These are phyloP conservation scores for Polydrusus pterygomalis DNA, from an alignment of 2,888 invertebrate genomes.

Conservation along the genomic window DNA sequence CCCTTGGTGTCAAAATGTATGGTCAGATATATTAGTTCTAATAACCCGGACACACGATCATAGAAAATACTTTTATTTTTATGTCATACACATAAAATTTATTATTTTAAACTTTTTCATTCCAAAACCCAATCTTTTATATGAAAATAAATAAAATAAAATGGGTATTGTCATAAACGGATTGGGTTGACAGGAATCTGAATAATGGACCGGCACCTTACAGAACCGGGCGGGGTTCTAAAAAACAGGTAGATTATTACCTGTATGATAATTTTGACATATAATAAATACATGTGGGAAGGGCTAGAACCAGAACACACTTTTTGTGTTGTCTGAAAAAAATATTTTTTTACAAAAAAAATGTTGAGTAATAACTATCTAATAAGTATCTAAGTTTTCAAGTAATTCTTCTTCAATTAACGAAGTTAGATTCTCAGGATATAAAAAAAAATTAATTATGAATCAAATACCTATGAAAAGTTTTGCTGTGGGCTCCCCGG, in stretches of 20 bases:
- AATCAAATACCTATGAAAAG: too few species aligned
- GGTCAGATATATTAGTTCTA: slow-evolving; percentile 29
- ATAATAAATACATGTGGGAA: slow-evolving; percentile 32
- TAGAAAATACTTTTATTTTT: slow-evolving; percentile 37
- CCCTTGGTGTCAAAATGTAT: slow-evolving; percentile 1
- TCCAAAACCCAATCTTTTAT: slow-evolving; percentile 43
- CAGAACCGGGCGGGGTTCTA: slow-evolving; percentile 27
- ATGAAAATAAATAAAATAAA: slow-evolving; percentile 45
- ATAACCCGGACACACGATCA: slow-evolving; percentile 34
- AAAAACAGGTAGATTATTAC: slow-evolving; percentile 50
- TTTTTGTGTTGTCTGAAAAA: slow-evolving; percentile 12
- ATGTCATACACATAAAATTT: slow-evolving; percentile 39
- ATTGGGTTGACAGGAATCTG: slow-evolving; percentile 47
- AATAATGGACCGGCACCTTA: slow-evolving; percentile 44
- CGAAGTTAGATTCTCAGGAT: too few species aligned
- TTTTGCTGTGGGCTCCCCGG: too few species aligned
- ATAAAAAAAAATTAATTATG: too few species aligned
- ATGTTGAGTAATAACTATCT: too few species aligned
- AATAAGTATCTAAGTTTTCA: background rate
- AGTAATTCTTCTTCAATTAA: too few species aligned
- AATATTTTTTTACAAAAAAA: background rate
- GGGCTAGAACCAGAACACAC: slow-evolving; percentile 21
- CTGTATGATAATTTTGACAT: slow-evolving; percentile 48
- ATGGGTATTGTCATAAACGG: slow-evolving; percentile 39
- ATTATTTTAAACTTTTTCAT: slow-evolving; percentile 39